Percentiles rank a stretch among this genome's conserved stretches.
phyloP scores from a whole-genome alignment of 2,888 invertebrate species.

The Gerris lacustris region DNA sequence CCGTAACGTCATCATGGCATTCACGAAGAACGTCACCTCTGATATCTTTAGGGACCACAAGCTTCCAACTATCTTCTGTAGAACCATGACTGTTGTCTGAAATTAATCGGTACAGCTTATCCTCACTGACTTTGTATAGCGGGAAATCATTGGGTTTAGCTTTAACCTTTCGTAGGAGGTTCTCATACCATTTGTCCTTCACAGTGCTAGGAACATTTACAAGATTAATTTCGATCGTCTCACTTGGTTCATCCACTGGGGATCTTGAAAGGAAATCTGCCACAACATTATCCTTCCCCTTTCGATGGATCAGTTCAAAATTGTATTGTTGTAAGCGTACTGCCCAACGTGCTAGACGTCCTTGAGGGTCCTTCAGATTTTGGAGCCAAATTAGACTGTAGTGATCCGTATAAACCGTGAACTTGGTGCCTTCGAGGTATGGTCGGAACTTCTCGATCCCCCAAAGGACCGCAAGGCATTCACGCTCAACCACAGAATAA shows the following conservation, averaged over 20 bases:
- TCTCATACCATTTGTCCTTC: conserved; percentile 16
- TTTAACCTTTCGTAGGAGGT: conserved; percentile 8
- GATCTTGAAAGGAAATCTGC: too few relatives aligned
- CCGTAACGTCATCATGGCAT: conserved; percentile 18
- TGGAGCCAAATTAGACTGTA: too few relatives aligned
- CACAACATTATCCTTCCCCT: too few relatives aligned
- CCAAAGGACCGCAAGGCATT: conserved; percentile 29
- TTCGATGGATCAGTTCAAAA: conserved; percentile 8
- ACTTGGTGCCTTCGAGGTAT: too few relatives aligned
- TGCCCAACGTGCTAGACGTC: conserved; percentile 29
- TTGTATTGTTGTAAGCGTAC: conserved; percentile 22
- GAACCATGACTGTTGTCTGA: too few relatives aligned
- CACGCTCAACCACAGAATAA: conserved; percentile 27
- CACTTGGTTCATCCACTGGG: too few relatives aligned
- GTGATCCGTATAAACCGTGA: too few relatives aligned
- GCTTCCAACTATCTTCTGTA: conserved; percentile 18
- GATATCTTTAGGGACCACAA: too few relatives aligned
- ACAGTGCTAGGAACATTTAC: too few relatives aligned
- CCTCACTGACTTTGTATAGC: conserved; percentile 12
- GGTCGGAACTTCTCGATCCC: conserved; percentile 26
- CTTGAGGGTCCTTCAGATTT: conserved; percentile 27
- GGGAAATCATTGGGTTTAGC: conserved; percentile 12
- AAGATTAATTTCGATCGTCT: too few relatives aligned
- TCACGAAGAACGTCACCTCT: too few relatives aligned
- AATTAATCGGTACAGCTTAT: conserved; percentile 10